Evolutionary conservation across 2,888 invertebrate species (phyloP), one percentile per base, ranked within the genome.

Genomic region (Melieria omissa): DNA sequence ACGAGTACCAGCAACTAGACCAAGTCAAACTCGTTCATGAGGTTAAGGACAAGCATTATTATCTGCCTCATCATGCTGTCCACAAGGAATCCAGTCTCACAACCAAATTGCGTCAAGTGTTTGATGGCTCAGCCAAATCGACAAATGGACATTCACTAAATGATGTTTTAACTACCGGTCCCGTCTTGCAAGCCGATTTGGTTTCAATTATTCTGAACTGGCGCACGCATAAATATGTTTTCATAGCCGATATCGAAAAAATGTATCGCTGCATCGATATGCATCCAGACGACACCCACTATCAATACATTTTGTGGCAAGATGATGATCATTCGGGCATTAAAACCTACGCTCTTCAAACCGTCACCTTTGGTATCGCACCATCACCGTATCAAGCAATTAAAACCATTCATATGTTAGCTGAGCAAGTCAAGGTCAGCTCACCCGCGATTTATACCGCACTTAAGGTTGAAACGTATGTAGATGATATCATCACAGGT

Each of bases 311-410:
- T 45, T 54, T 63, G 55, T 62, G 62, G 46, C 69, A 63, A 63
- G 62, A 63, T 63, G 46, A 57, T 45, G 55, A 62, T 9, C 52
- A 65, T 42, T 65, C 54, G 14, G 57, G 54, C 29, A 65, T 65
- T 52, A 14, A 54, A n/a, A 65, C 65, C 47, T 52, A 65, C 41
- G 65, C 65, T 3, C 65, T 65, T 42, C 65, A 65, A 57, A 61
- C 61, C n/a, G 61, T 61, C 16, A 61, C 46, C 10, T 62, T 62
- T 46, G 58, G 67, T 57, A 44, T 58, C 10, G 67, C 67, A 46
- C 47, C 60, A 61, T 71, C 65, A 46, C 65, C 65, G 16, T 65
- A 65, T 46, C 54, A 65, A n/a, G 71, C 65, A 55, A 65, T 71
- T 16, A 61, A 71, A 65, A 65, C 61, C 44, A 65, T 71, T 61